Conservation (phyloP, 1,140 invertebrate genomes). For the Ectropis grisescens region DNA sequence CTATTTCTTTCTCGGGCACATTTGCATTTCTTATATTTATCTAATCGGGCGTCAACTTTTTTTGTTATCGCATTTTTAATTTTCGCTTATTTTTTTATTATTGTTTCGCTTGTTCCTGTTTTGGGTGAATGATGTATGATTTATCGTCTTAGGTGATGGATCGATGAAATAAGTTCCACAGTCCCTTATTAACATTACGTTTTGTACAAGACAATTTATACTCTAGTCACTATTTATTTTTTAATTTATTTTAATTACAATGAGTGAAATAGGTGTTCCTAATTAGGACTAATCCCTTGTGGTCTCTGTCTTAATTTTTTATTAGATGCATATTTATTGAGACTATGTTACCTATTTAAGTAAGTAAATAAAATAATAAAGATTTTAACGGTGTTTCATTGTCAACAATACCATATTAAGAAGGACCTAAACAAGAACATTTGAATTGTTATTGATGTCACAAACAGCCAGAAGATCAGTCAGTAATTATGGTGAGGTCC, state of each 20-base stretch:
- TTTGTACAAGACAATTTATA: constrained; percentile 41
- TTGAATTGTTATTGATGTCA: too few species aligned
- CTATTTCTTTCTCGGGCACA: constrained; percentile 51
- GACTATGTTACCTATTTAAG: constrained; percentile 50
- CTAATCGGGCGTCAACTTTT: constrained; percentile 51
- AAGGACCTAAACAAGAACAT: too few species aligned
- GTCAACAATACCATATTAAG: too few species aligned
- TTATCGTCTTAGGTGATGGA: too few species aligned
- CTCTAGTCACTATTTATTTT: constrained; percentile 63
- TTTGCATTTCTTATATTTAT: constrained; percentile 63
- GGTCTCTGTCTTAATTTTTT: constrained; percentile 40
- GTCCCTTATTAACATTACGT: constrained; percentile 54
- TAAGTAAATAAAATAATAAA: constrained; percentile 32
- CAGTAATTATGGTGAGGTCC: too few species aligned
- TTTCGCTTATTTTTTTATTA: constrained; percentile 59
- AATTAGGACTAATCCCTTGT: constrained; percentile 42
- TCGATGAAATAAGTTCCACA: constrained; percentile 53
- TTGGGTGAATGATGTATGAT: constrained; percentile 41
- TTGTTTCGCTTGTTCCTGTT: constrained; percentile 57
- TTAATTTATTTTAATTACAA: constrained; percentile 48
- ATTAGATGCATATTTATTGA: constrained; percentile 36
- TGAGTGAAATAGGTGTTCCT: constrained; percentile 41
- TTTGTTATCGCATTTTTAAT: constrained; percentile 52
- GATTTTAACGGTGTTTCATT: constrained; percentile 1
- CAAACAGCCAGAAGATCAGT: too few species aligned